Evolutionary conservation across 2,888 invertebrate genomes (phyloP).

Genomic region (Anarsia innoxiella): DNA sequence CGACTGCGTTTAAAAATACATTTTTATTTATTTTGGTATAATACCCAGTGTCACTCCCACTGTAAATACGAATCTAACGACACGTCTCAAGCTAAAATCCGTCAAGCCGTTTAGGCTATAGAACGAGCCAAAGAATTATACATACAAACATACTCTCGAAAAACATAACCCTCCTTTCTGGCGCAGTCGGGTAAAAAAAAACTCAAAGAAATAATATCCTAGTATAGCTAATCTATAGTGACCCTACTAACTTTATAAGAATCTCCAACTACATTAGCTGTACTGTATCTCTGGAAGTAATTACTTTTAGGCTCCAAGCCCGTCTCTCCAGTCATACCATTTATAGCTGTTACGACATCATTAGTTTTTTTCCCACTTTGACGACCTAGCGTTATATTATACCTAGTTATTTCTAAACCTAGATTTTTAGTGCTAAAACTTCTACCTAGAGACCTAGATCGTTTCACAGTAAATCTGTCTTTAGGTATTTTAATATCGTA

Average conservation of each 20-base stretch:
- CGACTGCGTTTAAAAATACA: too few relatives aligned
- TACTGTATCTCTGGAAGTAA: conserved; percentile 49
- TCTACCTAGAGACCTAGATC: conserved; percentile 57
- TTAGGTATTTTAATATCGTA: conserved; percentile 58
- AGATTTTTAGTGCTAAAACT: conserved; percentile 45
- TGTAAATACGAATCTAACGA: too few relatives aligned
- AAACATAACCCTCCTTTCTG: too few relatives aligned
- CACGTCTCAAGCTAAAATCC: too few relatives aligned
- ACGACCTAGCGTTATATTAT: conserved; percentile 53
- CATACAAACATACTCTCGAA: too few relatives aligned
- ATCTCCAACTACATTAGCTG: conserved; percentile 53
- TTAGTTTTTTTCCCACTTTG: conserved; percentile 48
- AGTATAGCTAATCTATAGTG: conserved; percentile 59
- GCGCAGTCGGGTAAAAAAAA: too few relatives aligned
- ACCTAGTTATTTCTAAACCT: conserved; percentile 46
- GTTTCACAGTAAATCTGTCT: conserved; percentile 55
- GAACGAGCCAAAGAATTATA: too few relatives aligned
- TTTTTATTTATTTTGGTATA: too few relatives aligned
- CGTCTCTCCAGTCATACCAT: conserved; percentile 47
- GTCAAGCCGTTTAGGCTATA: too few relatives aligned
- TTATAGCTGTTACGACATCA: conserved; percentile 59
- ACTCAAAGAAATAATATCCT: too few relatives aligned
- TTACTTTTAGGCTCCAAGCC: conserved; percentile 48
- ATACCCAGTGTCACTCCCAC: too few relatives aligned
- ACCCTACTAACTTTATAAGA: conserved; percentile 52